A percentile compares a stretch with the other conserved stretches of the same genome.
These are phyloP conservation scores for Philhelius pedissequus DNA, from an alignment of 2,888 invertebrate species.

Conservation along the genomic window DNA sequence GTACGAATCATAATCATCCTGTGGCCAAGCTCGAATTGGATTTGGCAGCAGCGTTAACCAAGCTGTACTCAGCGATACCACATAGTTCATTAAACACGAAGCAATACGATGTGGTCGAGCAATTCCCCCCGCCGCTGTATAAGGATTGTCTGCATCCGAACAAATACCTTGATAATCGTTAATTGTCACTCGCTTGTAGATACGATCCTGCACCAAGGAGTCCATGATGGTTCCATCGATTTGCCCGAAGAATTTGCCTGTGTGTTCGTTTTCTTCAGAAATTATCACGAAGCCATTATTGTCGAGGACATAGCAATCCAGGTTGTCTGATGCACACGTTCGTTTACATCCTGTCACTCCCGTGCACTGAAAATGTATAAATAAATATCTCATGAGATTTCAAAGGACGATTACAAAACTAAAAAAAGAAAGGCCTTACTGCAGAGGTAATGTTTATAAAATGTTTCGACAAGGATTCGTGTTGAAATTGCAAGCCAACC, in stretches of 20 bases:
- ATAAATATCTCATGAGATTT: not conserved
- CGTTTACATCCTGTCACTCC: slow-evolving; percentile 86
- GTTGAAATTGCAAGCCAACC: slow-evolving; percentile 93
- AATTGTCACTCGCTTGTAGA: slow-evolving; percentile 92
- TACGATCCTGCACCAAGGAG: slow-evolving; percentile 92
- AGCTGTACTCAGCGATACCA: slow-evolving; percentile 74
- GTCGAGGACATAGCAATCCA: slow-evolving; percentile 95
- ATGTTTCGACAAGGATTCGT: slow-evolving; percentile 89
- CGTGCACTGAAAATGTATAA: slow-evolving; percentile 81
- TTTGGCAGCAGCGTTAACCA: slow-evolving; percentile 77
- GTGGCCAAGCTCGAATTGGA: slow-evolving; percentile 77
- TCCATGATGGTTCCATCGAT: slow-evolving; percentile 97
- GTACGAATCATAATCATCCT: slow-evolving; percentile 76
- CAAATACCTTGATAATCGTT: slow-evolving; percentile 95
- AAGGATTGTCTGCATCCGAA: slow-evolving; percentile 83
- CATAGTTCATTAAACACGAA: slow-evolving; percentile 76
- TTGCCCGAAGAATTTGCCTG: slow-evolving; percentile 95
- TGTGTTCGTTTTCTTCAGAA: slow-evolving; percentile 91
- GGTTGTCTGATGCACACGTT: slow-evolving; percentile 90
- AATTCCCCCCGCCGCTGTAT: slow-evolving; percentile 77
- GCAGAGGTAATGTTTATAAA: slow-evolving; percentile 93
- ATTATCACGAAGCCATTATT: slow-evolving; percentile 96
- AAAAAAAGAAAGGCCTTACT: slow-evolving; percentile 79
- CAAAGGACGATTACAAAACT: not conserved
- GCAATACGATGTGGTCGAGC: slow-evolving; percentile 73